These are phyloP conservation scores for Onychomys torridus DNA, from an alignment of 2,797 vertebrate genomes.

Conservation along the genomic window DNA sequence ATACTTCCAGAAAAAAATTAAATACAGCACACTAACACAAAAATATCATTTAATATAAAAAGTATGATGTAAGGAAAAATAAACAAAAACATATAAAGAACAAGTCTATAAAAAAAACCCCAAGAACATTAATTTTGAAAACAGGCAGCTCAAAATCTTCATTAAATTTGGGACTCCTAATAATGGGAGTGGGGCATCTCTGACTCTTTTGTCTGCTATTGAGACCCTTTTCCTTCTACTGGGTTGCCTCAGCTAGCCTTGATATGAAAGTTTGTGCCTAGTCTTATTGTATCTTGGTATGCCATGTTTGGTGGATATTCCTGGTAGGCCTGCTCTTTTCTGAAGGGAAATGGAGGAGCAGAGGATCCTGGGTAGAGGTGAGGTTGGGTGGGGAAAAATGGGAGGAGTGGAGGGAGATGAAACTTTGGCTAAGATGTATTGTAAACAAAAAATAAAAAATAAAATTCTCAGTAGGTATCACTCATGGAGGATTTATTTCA, in stretches of 20 bases:
- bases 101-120: background rate
- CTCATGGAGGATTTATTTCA: background rate
- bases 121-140: background rate
- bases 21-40: background rate
- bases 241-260: background rate
- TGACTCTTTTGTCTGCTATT: too few species aligned
- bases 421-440: background rate
- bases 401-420: background rate
- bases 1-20: background rate
- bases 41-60: background rate
- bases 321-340: background rate
- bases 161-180: background rate
- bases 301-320: background rate
- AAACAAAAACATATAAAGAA: slow-evolving; percentile 28
- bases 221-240: too few species aligned
- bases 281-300: background rate
- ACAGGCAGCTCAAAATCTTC: background rate
- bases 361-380: background rate
- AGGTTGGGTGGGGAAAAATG: background rate
- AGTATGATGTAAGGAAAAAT: background rate
- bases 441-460: background rate
- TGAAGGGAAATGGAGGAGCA: background rate
- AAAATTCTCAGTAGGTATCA: background rate
- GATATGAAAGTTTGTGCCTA: background rate
- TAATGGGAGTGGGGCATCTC: too few species aligned